phyloP scores from a whole-genome alignment of 2,113 vertebrate species.

The Philantomba maxwellii region DNA sequence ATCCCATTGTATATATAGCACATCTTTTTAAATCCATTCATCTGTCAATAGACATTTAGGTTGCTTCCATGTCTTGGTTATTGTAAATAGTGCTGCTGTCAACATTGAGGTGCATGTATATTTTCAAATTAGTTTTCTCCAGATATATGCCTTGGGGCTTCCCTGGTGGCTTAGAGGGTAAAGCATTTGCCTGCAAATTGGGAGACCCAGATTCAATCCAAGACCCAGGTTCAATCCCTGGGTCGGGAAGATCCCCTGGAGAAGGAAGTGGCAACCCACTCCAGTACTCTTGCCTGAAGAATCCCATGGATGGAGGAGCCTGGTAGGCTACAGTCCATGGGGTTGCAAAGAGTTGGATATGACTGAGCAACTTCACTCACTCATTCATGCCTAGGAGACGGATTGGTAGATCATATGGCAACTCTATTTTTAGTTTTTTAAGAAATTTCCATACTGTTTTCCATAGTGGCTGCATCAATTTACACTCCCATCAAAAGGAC shows the following conservation, averaged over 20 bases:
- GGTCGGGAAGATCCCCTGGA: not conserved
- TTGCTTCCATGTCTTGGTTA: not conserved
- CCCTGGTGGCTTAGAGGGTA: not conserved
- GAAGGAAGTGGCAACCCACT: not conserved
- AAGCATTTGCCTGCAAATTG: not conserved
- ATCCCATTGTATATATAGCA: not conserved
- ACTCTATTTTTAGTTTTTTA: not conserved
- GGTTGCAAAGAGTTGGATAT: not conserved
- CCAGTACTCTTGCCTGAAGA: not conserved
- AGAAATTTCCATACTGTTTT: not conserved
- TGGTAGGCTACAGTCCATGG: not conserved
- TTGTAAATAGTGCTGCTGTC: not conserved
- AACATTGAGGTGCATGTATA: not conserved
- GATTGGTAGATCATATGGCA: not conserved
- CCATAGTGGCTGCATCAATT: not conserved
- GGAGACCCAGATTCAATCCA: accelerated
- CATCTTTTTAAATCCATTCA: not conserved
- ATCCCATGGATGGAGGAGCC: not conserved
- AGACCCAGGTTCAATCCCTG: not conserved
- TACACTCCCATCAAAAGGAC: not conserved
- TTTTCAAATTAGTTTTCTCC: not conserved
- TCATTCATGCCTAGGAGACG: not conserved
- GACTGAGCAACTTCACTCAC: not conserved
- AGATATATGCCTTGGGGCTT: not conserved
- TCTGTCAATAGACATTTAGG: not conserved